Percentiles rank a stretch among this genome's conserved stretches.
Evolutionary conservation across 2,113 vertebrate genomes (phyloP).

Genomic region (Pyxicephalus adspersus): DNA sequence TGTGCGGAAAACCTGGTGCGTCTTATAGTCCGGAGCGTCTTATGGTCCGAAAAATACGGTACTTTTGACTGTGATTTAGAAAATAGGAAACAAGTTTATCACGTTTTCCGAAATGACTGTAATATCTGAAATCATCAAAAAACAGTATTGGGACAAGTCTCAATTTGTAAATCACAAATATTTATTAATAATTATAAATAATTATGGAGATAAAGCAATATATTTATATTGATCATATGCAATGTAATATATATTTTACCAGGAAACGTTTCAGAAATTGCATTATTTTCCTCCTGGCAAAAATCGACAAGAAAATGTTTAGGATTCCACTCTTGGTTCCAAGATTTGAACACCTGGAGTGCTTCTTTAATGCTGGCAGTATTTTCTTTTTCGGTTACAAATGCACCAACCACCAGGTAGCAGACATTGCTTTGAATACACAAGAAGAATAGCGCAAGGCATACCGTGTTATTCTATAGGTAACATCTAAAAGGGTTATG

Average conservation of each 20-base stretch:
- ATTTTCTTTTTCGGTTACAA: background rate
- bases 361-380: background rate
- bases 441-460: background rate
- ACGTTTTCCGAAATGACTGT: background rate
- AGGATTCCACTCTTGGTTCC: slow-evolving; percentile 15
- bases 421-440: background rate
- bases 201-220: too few species aligned
- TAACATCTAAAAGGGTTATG: background rate
- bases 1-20: too few species aligned
- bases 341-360: background rate
- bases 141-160: background rate
- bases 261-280: background rate
- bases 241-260: background rate
- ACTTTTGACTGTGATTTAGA: background rate
- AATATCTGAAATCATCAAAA: background rate
- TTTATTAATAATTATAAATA: background rate
- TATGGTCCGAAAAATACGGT: too few species aligned
- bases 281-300: slow-evolving; percentile 2
- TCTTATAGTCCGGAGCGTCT: too few species aligned
- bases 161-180: background rate
- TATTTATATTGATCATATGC: background rate
- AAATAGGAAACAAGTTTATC: background rate
- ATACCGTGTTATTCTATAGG: background rate
- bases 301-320: background rate
- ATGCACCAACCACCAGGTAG: background rate